phyloP scores from a whole-genome alignment of 2,797 vertebrate genomes.

The Orientallactaga sibirica region DNA sequence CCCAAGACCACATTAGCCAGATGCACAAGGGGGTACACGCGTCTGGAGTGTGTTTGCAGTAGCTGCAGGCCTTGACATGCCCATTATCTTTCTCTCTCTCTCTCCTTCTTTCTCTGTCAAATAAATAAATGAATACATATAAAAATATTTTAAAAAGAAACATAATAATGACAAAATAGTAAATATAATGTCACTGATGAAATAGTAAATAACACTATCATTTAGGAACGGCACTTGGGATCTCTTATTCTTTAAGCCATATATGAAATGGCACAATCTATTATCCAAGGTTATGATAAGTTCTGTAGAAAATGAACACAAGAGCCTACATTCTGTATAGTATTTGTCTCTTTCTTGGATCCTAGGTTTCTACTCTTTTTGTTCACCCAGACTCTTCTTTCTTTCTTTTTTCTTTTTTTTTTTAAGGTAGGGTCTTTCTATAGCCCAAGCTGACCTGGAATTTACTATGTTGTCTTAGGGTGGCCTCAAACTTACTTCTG shows the following conservation, averaged over 20 bases:
- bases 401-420: not conserved
- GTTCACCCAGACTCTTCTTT: not conserved
- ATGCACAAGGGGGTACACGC: too few species aligned
- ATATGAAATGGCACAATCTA: not conserved
- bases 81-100: too few species aligned
- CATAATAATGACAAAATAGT: not conserved
- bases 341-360: slow-evolving; percentile 14
- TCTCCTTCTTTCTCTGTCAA: too few species aligned
- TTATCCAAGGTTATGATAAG: not conserved
- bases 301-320: not conserved
- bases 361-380: not conserved
- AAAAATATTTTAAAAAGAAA: not conserved
- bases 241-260: not conserved
- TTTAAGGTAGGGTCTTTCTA: not conserved
- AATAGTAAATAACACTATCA: not conserved
- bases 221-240: not conserved
- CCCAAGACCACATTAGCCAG: too few species aligned
- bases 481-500: too few species aligned
- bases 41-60: too few species aligned
- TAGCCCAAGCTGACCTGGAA: too few species aligned
- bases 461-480: too few species aligned
- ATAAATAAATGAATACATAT: too few species aligned
- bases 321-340: not conserved
- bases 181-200: not conserved
- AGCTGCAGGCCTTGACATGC: too few species aligned